These are phyloP conservation scores for Magallana gigas DNA, from an alignment of 1,140 invertebrate species.

Conservation along the genomic window DNA sequence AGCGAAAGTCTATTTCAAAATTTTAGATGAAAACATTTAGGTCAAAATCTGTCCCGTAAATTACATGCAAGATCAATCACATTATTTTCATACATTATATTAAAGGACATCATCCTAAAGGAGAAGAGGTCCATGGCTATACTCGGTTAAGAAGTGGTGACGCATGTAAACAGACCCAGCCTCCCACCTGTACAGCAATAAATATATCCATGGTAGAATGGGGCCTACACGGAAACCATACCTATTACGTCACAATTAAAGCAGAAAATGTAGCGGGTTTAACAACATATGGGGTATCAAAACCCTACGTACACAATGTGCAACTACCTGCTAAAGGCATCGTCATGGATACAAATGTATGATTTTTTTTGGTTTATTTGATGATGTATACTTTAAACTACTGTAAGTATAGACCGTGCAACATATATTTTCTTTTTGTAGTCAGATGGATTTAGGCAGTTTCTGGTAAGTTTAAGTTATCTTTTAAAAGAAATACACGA, in stretches of 20 bases:
- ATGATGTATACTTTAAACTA: background rate
- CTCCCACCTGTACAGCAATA: slow-evolving; percentile 53
- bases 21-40: too few species aligned
- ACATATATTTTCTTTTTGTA: background rate
- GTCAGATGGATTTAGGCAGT: background rate
- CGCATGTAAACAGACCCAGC: slow-evolving; percentile 4
- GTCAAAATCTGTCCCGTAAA: too few species aligned
- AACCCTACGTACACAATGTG: slow-evolving; percentile 52
- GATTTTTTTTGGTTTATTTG: background rate
- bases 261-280: slow-evolving; percentile 54
- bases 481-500: background rate
- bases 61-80: too few species aligned
- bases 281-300: slow-evolving; percentile 39
- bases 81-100: background rate
- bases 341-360: slow-evolving; percentile 52
- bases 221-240: slow-evolving; percentile 53
- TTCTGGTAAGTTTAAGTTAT: background rate
- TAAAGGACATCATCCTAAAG: slow-evolving; percentile 39
- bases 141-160: background rate
- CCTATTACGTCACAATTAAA: slow-evolving; percentile 53
- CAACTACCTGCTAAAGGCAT: slow-evolving; percentile 46
- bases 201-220: slow-evolving; percentile 41
- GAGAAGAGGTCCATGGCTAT: slow-evolving; percentile 34
- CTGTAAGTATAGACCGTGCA: too few species aligned
- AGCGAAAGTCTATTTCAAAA: too few species aligned